Evolutionary conservation across 2,888 invertebrate species (phyloP).

Genomic region (Pristionchus mayeri): DNA sequence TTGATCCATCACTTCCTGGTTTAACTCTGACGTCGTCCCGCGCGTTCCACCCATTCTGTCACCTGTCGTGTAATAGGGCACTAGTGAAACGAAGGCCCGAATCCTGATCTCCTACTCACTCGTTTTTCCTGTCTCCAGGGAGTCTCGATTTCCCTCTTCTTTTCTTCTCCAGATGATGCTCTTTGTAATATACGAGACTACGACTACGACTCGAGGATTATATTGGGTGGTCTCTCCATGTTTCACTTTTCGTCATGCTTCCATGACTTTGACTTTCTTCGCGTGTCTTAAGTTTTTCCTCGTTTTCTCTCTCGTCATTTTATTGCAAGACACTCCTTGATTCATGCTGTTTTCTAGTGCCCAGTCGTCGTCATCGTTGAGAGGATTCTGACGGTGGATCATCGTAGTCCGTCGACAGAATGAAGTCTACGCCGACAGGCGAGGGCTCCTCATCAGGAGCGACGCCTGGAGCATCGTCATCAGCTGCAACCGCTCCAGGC

Average conservation of each 20-base stretch:
- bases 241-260: background rate
- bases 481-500: background rate
- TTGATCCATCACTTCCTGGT: background rate
- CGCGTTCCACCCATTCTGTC: background rate
- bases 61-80: slow-evolving; percentile 42
- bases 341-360: background rate
- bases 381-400: background rate
- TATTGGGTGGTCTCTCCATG: slow-evolving; percentile 19
- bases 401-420: background rate
- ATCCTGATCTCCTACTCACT: background rate
- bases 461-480: slow-evolving; percentile 1
- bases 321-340: background rate
- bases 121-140: slow-evolving; percentile 13
- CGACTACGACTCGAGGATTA: slow-evolving; percentile 17
- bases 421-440: slow-evolving; percentile 27
- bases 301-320: background rate
- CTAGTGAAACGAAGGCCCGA: slow-evolving; percentile 10
- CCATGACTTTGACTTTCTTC: background rate
- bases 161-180: background rate
- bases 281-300: background rate
- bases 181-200: slow-evolving; percentile 36
- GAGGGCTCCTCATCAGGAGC: slow-evolving; percentile 12
- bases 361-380: background rate
- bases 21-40: background rate
- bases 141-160: background rate